Base-by-base conservation (phyloP, 2,888 invertebrate species). In the Empis livida region DNA sequence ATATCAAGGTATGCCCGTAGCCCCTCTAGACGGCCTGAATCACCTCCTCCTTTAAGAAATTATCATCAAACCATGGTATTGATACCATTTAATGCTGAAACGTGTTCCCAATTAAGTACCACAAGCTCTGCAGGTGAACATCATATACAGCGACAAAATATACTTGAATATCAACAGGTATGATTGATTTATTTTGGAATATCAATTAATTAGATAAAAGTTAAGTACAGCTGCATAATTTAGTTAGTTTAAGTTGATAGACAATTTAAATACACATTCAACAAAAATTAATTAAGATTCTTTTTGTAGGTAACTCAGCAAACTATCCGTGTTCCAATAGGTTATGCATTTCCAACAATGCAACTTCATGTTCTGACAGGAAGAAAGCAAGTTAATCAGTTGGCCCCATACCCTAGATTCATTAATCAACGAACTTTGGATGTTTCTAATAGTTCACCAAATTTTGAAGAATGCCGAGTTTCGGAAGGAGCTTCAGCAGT, bases 21-120 rank as follows among this genome's bases (percentile, higher is more conserved):
- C 50, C 69, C 69, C 16, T 41, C 41, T 9, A 53, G 68, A 16
- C 69, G 82, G 16, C 80, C 82, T 0, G 79, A 81, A 62, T 82
- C 82, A 0, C 82, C 83, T 8, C 82, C 83, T 1, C 82, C 83
- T 0, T 74, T 82, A 49, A 71, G 79, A 32, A 78, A 73, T 54
- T 80, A 80, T 59, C 81, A 82, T 53, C 80, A 82, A 61, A 77
- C 82, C 2, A 76, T 82, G 65, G 74, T 77, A 40, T 75, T 82
- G 53, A 79, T 83, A 56, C 82, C 82, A 1, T 82, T 82, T 59
- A 78, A 75, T 59, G 64, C 69, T 27, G 68, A 68, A 51, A 62
- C 67, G 32, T 67, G 67, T 52, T 65, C 67, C n/a, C 67, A 68
- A 49, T 67, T 66, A 46, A 62, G 65, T 38, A 57, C 65, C 41